Conservation (phyloP, 2,797 vertebrate species). For the Clarias pachynema region DNA sequence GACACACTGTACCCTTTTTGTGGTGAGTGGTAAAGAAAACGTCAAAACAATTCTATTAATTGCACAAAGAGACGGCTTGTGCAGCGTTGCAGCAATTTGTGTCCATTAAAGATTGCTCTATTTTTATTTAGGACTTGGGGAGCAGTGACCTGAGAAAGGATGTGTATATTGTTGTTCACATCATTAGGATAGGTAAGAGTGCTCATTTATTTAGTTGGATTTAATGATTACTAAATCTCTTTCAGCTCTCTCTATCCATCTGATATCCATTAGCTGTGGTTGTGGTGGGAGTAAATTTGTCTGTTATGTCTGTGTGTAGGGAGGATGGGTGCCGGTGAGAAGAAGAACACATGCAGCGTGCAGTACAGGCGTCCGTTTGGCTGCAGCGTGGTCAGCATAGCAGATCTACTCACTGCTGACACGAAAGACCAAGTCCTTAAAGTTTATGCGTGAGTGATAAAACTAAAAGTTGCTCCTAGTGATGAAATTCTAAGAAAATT, state of each 20-base stretch:
- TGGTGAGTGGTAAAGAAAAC: conserved; percentile 79
- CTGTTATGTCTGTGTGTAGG: conserved; percentile 74
- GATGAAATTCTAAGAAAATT: too few species aligned
- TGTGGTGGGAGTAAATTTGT: not conserved
- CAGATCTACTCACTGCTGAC: conserved; percentile 92
- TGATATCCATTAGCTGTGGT: not conserved
- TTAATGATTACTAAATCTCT: not conserved
- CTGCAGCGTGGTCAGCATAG: conserved; percentile 94
- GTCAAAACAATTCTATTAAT: conserved; percentile 34
- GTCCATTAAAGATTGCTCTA: conserved; percentile 26
- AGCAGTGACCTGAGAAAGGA: conserved; percentile 97
- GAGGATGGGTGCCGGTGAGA: conserved; percentile 96
- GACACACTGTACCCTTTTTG: conserved; percentile 95
- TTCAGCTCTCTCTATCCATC: not conserved
- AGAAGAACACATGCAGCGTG: conserved; percentile 89
- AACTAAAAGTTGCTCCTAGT: too few species aligned
- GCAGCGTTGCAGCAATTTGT: not conserved
- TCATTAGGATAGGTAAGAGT: conserved; percentile 91
- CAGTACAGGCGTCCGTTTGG: conserved; percentile 95
- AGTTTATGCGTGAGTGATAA: conserved; percentile 91
- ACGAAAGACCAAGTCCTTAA: conserved; percentile 96
- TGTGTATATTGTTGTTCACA: conserved; percentile 94
- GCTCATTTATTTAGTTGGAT: conserved; percentile 55
- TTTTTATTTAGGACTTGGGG: conserved; percentile 86
- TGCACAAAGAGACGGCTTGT: conserved; percentile 14